Conservation (phyloP, 2,888 invertebrate species). For the Seladonia tumulorum region DNA sequence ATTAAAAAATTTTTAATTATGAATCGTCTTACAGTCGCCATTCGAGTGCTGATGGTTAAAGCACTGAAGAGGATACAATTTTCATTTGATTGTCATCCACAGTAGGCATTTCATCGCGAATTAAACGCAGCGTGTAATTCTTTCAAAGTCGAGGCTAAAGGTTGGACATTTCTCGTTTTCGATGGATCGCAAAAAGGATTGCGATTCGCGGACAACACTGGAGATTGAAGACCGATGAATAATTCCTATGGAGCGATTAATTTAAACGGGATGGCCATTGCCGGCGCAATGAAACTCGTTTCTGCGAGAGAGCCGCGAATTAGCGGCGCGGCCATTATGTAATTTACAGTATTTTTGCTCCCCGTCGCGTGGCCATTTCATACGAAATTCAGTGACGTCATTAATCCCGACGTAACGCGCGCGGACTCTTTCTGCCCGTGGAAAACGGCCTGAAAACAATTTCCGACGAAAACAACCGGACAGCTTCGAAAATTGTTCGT, state of each 20-base stretch:
- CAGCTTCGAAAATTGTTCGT: constrained; percentile 4
- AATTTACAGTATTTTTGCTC: constrained; percentile 22
- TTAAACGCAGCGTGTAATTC: neutral
- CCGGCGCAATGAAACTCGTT: neutral
- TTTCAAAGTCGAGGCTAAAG: too few species aligned
- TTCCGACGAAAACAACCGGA: constrained; percentile 4
- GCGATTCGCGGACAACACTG: neutral
- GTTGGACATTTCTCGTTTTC: neutral
- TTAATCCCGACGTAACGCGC: neutral
- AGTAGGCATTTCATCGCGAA: neutral
- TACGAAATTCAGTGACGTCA: constrained; percentile 10
- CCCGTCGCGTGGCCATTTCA: neutral
- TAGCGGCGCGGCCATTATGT: neutral
- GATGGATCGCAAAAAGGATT: neutral
- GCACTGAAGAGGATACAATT: too few species aligned
- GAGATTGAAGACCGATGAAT: constrained; percentile 11
- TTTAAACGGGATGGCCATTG: neutral
- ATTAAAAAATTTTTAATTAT: too few species aligned
- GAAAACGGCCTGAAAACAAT: constrained; percentile 2
- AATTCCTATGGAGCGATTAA: neutral
- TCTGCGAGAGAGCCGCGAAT: constrained; percentile 2
- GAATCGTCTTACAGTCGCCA: too few species aligned
- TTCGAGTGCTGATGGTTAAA: too few species aligned
- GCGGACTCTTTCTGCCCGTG: neutral
- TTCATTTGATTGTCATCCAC: neutral